phyloP scores from a whole-genome alignment of 2,797 vertebrate species.

The Poeciliopsis presidionis region DNA sequence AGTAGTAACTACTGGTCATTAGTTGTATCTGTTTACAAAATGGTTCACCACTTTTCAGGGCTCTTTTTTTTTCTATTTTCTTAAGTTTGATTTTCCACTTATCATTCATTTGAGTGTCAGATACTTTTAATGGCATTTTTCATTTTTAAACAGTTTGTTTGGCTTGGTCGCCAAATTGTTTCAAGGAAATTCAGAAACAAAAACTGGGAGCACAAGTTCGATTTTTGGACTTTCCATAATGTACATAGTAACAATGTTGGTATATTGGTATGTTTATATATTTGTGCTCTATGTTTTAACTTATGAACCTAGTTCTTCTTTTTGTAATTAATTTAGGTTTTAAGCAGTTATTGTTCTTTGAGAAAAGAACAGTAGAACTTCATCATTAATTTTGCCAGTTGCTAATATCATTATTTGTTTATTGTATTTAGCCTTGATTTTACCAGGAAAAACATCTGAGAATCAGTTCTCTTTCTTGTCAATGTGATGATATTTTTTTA shows the following conservation, averaged over 20 bases:
- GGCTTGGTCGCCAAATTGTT: background rate
- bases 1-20: too few species aligned
- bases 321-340: background rate
- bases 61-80: conserved; percentile 1
- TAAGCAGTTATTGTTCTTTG: background rate
- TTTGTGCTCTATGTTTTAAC: background rate
- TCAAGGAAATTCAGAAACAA: background rate
- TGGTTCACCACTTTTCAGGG: background rate
- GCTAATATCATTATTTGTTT: background rate
- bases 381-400: background rate
- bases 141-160: background rate
- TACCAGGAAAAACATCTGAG: background rate
- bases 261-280: background rate
- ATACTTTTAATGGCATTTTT: background rate
- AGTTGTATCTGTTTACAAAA: background rate
- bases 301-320: background rate
- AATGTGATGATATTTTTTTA: background rate
- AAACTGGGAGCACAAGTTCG: background rate
- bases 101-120: background rate
- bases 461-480: background rate
- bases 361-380: background rate
- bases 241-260: background rate
- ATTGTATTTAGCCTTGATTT: background rate
- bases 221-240: background rate
- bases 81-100: background rate